A percentile compares a stretch with the other conserved stretches of the same genome.
phyloP scores from a whole-genome alignment of 1,140 invertebrate genomes.

The Monomorium pharaonis region DNA sequence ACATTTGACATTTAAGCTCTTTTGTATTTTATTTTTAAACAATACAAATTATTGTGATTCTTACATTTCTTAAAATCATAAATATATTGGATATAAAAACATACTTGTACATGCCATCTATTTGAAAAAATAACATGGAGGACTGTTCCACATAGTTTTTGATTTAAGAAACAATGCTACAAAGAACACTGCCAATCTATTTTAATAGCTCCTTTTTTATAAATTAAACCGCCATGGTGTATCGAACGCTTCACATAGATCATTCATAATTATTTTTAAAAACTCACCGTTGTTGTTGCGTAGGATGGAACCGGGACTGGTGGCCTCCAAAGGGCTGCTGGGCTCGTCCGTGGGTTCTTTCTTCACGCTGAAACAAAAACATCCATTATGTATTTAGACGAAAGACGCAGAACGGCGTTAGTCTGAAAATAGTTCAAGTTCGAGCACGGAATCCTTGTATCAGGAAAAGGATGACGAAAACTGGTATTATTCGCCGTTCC shows the following conservation, averaged over 20 bases:
- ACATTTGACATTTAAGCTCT: background rate
- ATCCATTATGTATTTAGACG: constrained; percentile 79
- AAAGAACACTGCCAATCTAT: background rate
- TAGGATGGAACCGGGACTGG: constrained; percentile 85
- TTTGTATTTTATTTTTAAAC: background rate
- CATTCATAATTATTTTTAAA: constrained; percentile 46
- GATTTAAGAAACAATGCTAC: background rate
- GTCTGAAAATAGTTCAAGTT: constrained; percentile 68
- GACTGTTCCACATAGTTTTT: background rate
- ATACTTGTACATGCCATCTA: background rate
- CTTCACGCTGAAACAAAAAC: constrained; percentile 85
- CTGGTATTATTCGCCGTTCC: background rate
- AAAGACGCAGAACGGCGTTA: constrained; percentile 33
- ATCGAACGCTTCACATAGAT: background rate
- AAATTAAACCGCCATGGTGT: background rate
- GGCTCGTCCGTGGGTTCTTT: constrained; percentile 86
- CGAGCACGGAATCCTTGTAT: constrained; percentile 23
- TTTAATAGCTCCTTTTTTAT: background rate
- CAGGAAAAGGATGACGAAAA: constrained; percentile 10
- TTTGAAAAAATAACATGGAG: background rate
- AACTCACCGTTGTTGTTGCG: constrained; percentile 84
- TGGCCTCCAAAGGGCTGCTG: constrained; percentile 86
- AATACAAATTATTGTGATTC: background rate
- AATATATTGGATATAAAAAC: background rate
- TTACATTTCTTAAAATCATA: background rate